These are phyloP conservation scores for Lepilemur ruficaudatus DNA, from an alignment of 2,797 vertebrate species.

Conservation along the genomic window DNA sequence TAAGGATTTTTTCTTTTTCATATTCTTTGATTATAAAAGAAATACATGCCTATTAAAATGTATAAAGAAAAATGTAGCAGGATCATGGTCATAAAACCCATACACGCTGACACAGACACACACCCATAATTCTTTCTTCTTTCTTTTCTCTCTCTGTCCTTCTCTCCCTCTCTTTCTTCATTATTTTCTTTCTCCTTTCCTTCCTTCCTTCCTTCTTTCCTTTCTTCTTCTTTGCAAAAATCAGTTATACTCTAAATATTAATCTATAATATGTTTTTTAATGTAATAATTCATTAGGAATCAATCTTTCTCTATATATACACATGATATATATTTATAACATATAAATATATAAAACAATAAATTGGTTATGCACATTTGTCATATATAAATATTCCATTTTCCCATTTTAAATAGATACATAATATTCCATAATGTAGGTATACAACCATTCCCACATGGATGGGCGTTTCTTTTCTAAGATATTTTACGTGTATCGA, in stretches of 20 bases:
- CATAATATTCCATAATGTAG: neutral
- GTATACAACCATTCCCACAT: neutral
- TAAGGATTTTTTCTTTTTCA: neutral
- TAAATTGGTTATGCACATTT: neutral
- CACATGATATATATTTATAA: neutral
- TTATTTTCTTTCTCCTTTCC: neutral
- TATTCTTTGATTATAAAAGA: neutral
- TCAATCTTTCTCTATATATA: neutral
- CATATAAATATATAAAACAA: neutral
- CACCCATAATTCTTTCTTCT: neutral
- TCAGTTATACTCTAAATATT: neutral
- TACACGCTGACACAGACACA: rapidly evolving
- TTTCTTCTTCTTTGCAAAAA: neutral
- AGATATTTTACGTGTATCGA: neutral
- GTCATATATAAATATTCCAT: neutral
- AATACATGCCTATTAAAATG: neutral
- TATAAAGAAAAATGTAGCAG: neutral
- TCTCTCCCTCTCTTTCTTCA: too few relatives aligned
- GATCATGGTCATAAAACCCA: neutral
- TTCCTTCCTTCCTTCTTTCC: neutral
- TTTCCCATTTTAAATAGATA: neutral
- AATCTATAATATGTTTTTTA: neutral
- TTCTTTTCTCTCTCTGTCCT: neutral
- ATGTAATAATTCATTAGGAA: neutral
- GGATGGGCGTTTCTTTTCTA: neutral